These are phyloP conservation scores for Acinonyx jubatus DNA, from an alignment of 2,113 vertebrate species.

Conservation along the genomic window DNA sequence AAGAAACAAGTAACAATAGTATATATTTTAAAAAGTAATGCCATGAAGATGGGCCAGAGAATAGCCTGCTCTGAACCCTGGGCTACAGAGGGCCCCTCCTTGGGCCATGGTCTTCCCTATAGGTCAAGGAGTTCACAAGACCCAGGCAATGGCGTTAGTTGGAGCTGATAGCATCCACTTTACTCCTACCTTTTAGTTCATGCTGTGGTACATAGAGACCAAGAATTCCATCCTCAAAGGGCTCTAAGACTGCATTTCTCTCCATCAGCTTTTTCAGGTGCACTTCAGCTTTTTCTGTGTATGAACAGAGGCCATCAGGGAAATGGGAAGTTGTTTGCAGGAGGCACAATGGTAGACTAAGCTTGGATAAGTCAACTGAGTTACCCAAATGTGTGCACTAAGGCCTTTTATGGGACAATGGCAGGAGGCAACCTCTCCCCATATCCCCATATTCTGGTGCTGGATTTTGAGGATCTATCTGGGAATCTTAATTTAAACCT, in stretches of 20 bases:
- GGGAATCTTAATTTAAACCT: background rate
- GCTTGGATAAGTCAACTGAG: background rate
- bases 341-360: background rate
- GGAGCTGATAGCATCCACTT: background rate
- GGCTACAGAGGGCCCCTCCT: fast-evolving
- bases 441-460: background rate
- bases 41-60: background rate
- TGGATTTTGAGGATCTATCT: background rate
- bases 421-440: fast-evolving
- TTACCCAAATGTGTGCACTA: background rate
- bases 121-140: background rate
- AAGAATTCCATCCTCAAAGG: background rate
- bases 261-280: background rate
- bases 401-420: background rate
- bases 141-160: too few species aligned
- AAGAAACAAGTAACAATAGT: background rate
- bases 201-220: background rate
- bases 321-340: background rate
- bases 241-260: background rate
- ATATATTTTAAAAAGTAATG: background rate
- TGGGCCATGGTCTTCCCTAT: background rate
- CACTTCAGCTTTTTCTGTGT: too few species aligned
- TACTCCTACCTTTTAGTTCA: background rate
- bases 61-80: background rate
- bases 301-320: background rate